These are phyloP conservation scores for Hemitrygon akajei DNA, from an alignment of 2,797 vertebrate genomes.

Conservation along the genomic window DNA sequence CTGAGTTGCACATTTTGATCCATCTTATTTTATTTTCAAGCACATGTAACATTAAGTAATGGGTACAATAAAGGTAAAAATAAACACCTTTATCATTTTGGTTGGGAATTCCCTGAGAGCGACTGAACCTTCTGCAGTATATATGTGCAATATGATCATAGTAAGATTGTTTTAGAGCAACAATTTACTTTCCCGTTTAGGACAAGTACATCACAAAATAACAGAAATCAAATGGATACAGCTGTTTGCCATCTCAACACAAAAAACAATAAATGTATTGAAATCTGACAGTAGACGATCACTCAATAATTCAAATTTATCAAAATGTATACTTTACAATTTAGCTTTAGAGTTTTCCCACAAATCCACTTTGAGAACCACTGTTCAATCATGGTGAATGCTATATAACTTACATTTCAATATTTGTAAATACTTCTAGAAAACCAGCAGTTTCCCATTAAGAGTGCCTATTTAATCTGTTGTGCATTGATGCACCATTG, in stretches of 20 bases:
- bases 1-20: not conserved
- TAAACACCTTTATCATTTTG: not conserved
- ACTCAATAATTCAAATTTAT: not conserved
- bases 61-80: not conserved
- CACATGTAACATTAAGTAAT: not conserved
- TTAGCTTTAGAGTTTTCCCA: not conserved
- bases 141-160: not conserved
- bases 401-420: not conserved
- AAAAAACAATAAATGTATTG: not conserved
- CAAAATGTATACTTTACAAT: not conserved
- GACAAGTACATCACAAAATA: not conserved
- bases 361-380: not conserved
- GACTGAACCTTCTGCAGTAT: not conserved
- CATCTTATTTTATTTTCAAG: not conserved
- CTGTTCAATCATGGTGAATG: not conserved
- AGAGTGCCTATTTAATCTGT: not conserved
- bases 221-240: not conserved
- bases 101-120: not conserved
- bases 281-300: not conserved
- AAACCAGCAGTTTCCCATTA: not conserved
- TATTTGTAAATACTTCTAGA: not conserved
- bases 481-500: not conserved
- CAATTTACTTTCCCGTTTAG: conserved; percentile 11
- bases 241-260: not conserved
- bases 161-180: not conserved